Evolutionary conservation across 2,113 vertebrate species (phyloP).

Genomic region (Progne subis): DNA sequence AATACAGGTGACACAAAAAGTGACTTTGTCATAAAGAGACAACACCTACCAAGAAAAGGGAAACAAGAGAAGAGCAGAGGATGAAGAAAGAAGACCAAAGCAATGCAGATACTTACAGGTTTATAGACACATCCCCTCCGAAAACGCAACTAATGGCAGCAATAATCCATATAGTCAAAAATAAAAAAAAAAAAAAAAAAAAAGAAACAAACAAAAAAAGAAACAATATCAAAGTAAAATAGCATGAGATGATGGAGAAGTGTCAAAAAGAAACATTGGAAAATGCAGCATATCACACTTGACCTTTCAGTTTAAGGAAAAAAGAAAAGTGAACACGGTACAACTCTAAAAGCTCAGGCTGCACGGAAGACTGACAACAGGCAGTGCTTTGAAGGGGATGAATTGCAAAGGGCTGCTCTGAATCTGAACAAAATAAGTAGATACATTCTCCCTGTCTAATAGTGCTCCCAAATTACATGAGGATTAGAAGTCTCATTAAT

Average conservation of each 20-base stretch:
- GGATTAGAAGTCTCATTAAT: neutral
- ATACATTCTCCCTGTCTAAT: neutral
- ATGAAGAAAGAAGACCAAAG: neutral
- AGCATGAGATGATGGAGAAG: neutral
- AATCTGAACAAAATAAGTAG: neutral
- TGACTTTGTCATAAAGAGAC: neutral
- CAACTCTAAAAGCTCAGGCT: neutral
- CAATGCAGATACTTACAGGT: slow-evolving; percentile 80
- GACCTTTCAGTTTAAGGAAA: neutral
- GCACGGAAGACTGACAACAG: neutral
- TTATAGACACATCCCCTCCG: slow-evolving; percentile 81
- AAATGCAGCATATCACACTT: neutral
- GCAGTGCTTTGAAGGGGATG: neutral
- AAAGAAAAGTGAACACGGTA: neutral
- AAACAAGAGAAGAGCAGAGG: neutral
- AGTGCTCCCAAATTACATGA: neutral
- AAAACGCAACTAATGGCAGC: slow-evolving; percentile 82
- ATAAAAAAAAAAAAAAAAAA: neutral
- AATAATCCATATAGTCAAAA: neutral
- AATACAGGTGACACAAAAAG: neutral
- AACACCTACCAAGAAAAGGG: neutral
- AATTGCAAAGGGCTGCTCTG: neutral
- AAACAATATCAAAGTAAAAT: slow-evolving; percentile 4
- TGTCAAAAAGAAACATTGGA: neutral
- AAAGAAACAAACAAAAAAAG: neutral